Evolutionary conservation across 1,140 invertebrate species (phyloP), one percentile per base, ranked within the genome.

Genomic region (Rhynchophorus ferrugineus): DNA sequence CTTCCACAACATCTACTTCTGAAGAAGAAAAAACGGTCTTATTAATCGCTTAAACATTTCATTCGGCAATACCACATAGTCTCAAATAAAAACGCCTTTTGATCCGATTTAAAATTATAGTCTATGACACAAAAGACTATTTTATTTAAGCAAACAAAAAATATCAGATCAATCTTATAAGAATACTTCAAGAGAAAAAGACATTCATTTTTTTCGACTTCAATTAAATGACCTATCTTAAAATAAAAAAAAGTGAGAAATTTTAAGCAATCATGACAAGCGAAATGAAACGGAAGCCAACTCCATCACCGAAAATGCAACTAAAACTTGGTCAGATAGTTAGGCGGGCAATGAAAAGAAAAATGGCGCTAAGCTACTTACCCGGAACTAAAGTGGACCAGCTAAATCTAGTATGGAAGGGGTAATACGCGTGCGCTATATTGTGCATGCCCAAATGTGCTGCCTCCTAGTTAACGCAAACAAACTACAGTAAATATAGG

Each of bases 1-100:
- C 78, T 16, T 78, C 78, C 59, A 79, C 65, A 14, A 60, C 63
- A 55, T 81, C 70, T 49, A 61, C 56, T 49, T 59, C 58, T 59
- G n/a, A 44, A 13, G 39, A 46, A 56, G 36, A 33, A 49, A 34
- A 21, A 8, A 24, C n/a, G n/a, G n/a, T n/a, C n/a, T n/a, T n/a
- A n/a, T n/a, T n/a, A n/a, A n/a, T n/a, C n/a, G n/a, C n/a, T n/a
- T n/a, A n/a, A n/a, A n/a, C n/a, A n/a, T n/a, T n/a, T n/a, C n/a
- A n/a, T n/a, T n/a, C n/a, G n/a, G n/a, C n/a, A n/a, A n/a, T n/a
- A n/a, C n/a, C n/a, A n/a, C n/a, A n/a, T n/a, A n/a, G n/a, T n/a
- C n/a, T n/a, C n/a, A n/a, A n/a, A n/a, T n/a, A n/a, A n/a, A n/a
- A n/a, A n/a, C n/a, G n/a, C n/a, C n/a, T n/a, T n/a, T n/a, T n/a